Base-by-base conservation (phyloP, 2,797 vertebrate genomes). In the Melanotaenia pygmaea region DNA sequence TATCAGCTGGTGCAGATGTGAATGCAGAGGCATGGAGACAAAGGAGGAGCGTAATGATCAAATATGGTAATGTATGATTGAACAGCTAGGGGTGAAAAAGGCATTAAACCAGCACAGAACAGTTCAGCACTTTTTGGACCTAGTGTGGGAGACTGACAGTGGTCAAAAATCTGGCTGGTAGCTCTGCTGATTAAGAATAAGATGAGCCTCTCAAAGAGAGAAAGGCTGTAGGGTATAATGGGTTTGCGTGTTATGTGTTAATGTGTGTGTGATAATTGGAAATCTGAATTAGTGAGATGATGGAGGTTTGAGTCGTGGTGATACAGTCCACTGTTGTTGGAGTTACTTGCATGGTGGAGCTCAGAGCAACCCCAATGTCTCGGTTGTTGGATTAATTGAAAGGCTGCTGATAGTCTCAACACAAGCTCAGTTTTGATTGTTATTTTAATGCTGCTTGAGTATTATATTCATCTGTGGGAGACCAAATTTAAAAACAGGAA, bases 61-160 rank as follows among this genome's bases (percentile, higher is more conserved):
- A 72, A 84, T 61, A 54, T 38, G 8, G 37, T 38, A 30, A 79
- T 67, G 53, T 79, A 26, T 61, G 59, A 64, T 58, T 70, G 50
- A 61, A 51, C 68, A 47, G 56, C 69, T 61, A 47, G 45, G 60
- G 61, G 45, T 32, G 35, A 57, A 34, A 20, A 35, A 13, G 40
- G 37, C 0, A 16, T 16, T 51, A 13, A 74, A 61, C 20, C 26
- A 16, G 61, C 50, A 51, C 38, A 26, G 24, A 37, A 47, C 53
- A 37, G 30, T 64, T 66, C 32, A 45, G 57, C 67, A 35, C 79
- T 68, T 80, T 74, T 72, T 94, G 94, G 81, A 93, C 90, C 75
- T 51, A 91, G 94, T 84, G 91, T 93, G 84, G 92, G 94, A 94
- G 94, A 94, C 59, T 72, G 73, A 83, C 70, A 70, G 64, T 68